A percentile compares a stretch with the other conserved stretches of the same genome.
These are phyloP conservation scores for Ctenicera cuprea DNA, from an alignment of 2,888 invertebrate species.

Conservation along the genomic window DNA sequence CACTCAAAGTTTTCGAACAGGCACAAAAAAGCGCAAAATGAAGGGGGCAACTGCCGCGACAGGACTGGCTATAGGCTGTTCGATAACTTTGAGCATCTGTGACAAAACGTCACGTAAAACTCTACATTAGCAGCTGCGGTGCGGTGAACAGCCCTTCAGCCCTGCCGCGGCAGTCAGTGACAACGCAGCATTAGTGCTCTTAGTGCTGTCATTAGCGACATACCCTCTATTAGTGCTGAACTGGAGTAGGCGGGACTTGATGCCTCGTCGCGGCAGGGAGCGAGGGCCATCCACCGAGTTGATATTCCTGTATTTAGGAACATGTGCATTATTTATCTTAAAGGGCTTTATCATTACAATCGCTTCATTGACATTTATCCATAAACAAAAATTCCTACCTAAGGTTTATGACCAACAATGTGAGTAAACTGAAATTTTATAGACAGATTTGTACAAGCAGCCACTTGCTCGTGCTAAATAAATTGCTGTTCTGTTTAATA, in stretches of 20 bases:
- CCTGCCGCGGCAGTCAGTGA: constrained; percentile 67
- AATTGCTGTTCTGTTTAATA: constrained; percentile 8
- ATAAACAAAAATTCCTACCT: too few relatives aligned
- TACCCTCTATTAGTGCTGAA: constrained; percentile 94
- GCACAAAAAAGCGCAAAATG: constrained; percentile 55
- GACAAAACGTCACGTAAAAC: constrained; percentile 43
- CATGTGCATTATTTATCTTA: constrained; percentile 1
- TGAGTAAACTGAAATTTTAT: too few relatives aligned
- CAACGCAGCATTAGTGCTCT: constrained; percentile 50
- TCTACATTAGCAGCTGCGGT: constrained; percentile 51
- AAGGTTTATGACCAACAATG: too few relatives aligned
- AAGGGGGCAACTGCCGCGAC: constrained; percentile 56
- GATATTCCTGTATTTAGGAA: constrained; percentile 68
- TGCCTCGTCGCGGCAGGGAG: constrained; percentile 92
- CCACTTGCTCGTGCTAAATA: neutral
- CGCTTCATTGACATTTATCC: too few relatives aligned
- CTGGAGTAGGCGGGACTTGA: constrained; percentile 93
- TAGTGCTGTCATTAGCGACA: constrained; percentile 71
- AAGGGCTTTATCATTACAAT: neutral
- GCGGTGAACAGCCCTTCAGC: constrained; percentile 68
- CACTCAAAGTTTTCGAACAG: constrained; percentile 71
- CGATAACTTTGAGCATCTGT: constrained; percentile 75
- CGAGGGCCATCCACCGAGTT: constrained; percentile 87
- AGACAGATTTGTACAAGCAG: too few relatives aligned
- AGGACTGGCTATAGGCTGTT: constrained; percentile 77